A percentile compares a stretch with the other conserved stretches of the same genome.
These are phyloP conservation scores for Ceratina australensis DNA, from an alignment of 1,140 invertebrate species.

Conservation along the genomic window DNA sequence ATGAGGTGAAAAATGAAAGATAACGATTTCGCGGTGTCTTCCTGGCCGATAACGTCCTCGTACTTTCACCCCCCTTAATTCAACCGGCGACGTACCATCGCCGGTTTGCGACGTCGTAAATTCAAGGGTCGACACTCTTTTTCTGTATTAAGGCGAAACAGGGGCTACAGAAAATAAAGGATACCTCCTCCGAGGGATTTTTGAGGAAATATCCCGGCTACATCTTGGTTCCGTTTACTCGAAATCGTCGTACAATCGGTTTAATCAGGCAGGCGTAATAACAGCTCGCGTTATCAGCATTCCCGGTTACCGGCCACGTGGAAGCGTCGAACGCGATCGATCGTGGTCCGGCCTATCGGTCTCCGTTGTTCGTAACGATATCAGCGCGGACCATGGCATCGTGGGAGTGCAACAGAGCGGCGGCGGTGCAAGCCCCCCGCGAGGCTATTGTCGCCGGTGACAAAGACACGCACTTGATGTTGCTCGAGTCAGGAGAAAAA, in stretches of 20 bases:
- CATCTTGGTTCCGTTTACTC: no score
- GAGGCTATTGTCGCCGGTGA: constrained; percentile 37
- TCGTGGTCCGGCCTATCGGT: not conserved
- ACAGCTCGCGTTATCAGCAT: not conserved
- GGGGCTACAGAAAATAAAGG: not conserved
- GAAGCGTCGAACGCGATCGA: constrained; percentile 1
- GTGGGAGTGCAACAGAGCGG: not conserved
- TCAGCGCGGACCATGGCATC: not conserved
- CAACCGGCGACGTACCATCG: not conserved
- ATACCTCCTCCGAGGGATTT: not conserved
- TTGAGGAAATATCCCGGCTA: not conserved
- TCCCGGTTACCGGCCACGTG: not conserved
- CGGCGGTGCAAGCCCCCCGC: not conserved
- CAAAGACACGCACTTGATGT: constrained; percentile 37
- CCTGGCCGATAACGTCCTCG: constrained; percentile 27
- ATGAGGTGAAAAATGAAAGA: constrained; percentile 47
- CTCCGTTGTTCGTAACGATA: not conserved
- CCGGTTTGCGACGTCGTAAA: constrained; percentile 20
- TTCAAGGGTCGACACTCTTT: constrained; percentile 36
- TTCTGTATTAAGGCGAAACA: constrained; percentile 22
- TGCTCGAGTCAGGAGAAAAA: constrained; percentile 18
- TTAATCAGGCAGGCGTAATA: no score
- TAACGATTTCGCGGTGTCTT: constrained; percentile 49
- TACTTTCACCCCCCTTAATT: constrained; percentile 6
- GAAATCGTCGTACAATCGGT: no score